These are phyloP conservation scores for Petrocephalus sullivani DNA, from an alignment of 2,797 vertebrate species.

Conservation along the genomic window DNA sequence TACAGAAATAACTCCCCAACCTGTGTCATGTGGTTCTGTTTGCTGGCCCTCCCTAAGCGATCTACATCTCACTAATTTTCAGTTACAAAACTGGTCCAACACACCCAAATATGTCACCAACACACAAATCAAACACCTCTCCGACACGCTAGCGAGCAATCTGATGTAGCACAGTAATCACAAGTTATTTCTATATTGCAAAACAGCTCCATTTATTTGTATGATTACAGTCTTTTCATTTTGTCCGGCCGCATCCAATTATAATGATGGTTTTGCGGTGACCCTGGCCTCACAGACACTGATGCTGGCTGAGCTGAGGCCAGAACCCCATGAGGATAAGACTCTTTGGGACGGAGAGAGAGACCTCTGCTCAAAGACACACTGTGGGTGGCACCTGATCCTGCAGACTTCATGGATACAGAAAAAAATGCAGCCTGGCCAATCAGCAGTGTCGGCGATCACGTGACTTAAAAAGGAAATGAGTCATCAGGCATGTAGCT, in stretches of 20 bases:
- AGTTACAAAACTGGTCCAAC: neutral
- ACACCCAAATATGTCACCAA: neutral
- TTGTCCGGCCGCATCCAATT: neutral
- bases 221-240: neutral
- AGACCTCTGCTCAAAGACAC: neutral
- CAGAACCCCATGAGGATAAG: neutral
- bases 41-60: neutral
- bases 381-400: neutral
- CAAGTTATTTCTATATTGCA: neutral
- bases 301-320: neutral
- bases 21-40: neutral
- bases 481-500: slow-evolving; percentile 15
- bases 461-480: slow-evolving; percentile 8
- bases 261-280: neutral
- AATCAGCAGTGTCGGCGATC: neutral
- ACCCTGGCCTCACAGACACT: neutral
- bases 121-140: neutral
- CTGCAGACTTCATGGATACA: neutral
- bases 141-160: neutral
- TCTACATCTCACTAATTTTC: neutral
- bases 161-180: neutral
- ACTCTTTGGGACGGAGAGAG: neutral
- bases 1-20: neutral
- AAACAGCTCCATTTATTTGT: neutral
- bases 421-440: neutral